Evolutionary conservation across 2,113 vertebrate genomes (phyloP).

Genomic region (Microtus richardsoni): DNA sequence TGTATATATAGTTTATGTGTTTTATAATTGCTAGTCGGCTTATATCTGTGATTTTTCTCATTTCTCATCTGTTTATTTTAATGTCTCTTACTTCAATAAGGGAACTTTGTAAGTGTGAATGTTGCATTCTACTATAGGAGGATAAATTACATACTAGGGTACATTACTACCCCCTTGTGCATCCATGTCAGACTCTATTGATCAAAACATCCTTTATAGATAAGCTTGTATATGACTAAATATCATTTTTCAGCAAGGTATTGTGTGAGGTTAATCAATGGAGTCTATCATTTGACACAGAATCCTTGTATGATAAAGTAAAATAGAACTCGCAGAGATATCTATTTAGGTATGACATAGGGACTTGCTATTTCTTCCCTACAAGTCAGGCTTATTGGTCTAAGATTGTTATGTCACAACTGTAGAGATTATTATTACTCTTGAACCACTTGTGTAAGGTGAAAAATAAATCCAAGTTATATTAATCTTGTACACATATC

Average conservation of each 20-base stretch:
- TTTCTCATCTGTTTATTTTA: background rate
- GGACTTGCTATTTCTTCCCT: background rate
- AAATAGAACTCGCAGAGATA: slow-evolving; percentile 14
- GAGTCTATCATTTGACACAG: background rate
- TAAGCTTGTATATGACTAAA: background rate
- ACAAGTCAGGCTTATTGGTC: background rate
- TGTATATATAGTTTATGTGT: background rate
- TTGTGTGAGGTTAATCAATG: background rate
- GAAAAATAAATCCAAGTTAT: background rate
- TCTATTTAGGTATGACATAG: background rate
- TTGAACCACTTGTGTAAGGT: background rate
- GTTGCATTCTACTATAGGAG: background rate
- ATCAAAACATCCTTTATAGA: background rate
- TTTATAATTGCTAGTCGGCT: background rate
- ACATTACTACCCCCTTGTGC: background rate
- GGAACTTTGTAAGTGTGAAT: background rate
- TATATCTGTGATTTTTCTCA: background rate
- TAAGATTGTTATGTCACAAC: background rate
- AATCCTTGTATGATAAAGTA: background rate
- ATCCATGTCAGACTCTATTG: background rate
- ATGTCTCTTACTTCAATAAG: background rate
- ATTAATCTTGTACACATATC: background rate
- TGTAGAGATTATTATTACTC: background rate
- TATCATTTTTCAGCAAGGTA: background rate
- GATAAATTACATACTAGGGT: background rate